Evolutionary conservation across 2,888 invertebrate genomes (phyloP).

Genomic region (Chalcosyrphus nemorum): DNA sequence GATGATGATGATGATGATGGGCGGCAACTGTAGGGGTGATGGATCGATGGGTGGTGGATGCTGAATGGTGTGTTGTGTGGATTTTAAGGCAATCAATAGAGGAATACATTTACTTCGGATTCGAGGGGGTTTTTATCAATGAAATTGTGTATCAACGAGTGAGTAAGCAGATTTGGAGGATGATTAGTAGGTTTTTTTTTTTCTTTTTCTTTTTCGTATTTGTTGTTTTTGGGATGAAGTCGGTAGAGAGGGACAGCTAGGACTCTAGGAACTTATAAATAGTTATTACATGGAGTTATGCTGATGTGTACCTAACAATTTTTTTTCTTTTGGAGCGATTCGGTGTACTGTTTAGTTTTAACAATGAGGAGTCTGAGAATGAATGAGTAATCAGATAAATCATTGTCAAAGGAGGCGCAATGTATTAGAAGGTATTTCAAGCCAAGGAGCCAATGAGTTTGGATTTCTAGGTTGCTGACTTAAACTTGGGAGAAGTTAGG

Average conservation of each 20-base stretch:
- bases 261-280: neutral
- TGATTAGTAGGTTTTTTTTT: slow-evolving; percentile 10
- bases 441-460: too few species aligned
- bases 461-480: too few species aligned
- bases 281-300: neutral
- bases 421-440: too few species aligned
- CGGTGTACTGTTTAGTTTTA: neutral
- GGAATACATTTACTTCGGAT: slow-evolving; percentile 6
- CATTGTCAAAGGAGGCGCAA: neutral
- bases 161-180: slow-evolving; percentile 40
- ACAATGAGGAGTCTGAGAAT: neutral
- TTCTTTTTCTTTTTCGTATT: neutral
- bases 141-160: slow-evolving; percentile 40
- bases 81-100: slow-evolving; percentile 37
- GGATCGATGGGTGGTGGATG: slow-evolving; percentile 18
- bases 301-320: neutral
- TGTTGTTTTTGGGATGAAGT: slow-evolving; percentile 1
- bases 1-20: neutral
- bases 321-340: neutral
- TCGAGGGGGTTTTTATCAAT: slow-evolving; percentile 41
- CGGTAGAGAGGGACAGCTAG: too few species aligned
- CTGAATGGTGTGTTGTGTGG: slow-evolving; percentile 24
- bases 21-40: too few species aligned
- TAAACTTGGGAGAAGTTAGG: too few species aligned
- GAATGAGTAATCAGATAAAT: slow-evolving; percentile 3